phyloP scores from a whole-genome alignment of 2,888 invertebrate species.

The Panopea generosa region DNA sequence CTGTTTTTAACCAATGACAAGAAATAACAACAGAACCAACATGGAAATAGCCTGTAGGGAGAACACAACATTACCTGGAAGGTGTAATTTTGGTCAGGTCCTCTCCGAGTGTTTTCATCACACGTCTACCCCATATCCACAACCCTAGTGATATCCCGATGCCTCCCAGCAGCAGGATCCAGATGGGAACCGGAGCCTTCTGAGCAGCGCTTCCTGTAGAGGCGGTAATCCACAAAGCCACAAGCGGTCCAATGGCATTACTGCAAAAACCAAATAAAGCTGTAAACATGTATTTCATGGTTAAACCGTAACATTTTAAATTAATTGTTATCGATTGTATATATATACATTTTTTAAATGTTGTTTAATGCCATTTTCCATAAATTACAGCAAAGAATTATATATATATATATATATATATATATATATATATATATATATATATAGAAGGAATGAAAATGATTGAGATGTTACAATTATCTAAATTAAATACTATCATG shows the following conservation, averaged over 20 bases:
- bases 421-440: no score
- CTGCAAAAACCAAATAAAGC: slow-evolving; percentile 86
- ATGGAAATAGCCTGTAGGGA: no score
- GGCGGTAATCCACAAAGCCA: slow-evolving; percentile 94
- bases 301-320: background rate
- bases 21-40: no score
- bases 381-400: background rate
- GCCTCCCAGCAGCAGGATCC: slow-evolving; percentile 96
- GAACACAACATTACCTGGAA: slow-evolving; percentile 95
- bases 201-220: slow-evolving; percentile 87
- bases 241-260: slow-evolving; percentile 98
- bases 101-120: slow-evolving; percentile 98
- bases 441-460: no score
- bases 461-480: no score
- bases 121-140: slow-evolving; percentile 98
- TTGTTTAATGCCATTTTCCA: no score
- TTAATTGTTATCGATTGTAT: no score
- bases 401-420: background rate
- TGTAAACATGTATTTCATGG: background rate
- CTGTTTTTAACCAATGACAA: no score
- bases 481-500: no score
- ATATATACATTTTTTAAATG: background rate
- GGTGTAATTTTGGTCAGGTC: slow-evolving; percentile 98
- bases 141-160: slow-evolving; percentile 97
- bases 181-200: slow-evolving; percentile 93